Evolutionary conservation across 2,797 vertebrate genomes (phyloP).

Genomic region (Zalophus californianus): DNA sequence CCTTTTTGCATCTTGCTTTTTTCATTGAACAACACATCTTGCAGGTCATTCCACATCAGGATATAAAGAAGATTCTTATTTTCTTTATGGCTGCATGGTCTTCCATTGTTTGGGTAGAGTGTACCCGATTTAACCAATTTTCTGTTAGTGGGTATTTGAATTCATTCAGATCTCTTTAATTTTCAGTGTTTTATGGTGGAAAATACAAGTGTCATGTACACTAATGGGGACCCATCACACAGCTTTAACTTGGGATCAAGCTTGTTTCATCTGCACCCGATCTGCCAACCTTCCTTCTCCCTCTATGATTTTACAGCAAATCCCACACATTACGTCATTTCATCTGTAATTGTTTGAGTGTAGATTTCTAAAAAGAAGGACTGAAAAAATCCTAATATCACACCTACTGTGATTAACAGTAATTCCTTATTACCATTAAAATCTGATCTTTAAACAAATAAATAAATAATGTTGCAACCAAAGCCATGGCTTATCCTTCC

Average conservation of each 20-base stretch:
- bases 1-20: not conserved
- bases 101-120: not conserved
- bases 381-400: not conserved
- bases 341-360: not conserved
- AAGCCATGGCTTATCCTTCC: not conserved
- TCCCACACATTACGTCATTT: not conserved
- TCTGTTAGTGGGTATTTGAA: not conserved
- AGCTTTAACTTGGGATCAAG: not conserved
- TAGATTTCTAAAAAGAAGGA: not conserved
- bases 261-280: not conserved
- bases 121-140: not conserved
- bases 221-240: not conserved
- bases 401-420: not conserved
- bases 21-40: not conserved
- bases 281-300: not conserved
- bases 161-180: not conserved
- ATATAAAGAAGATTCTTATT: not conserved
- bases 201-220: not conserved
- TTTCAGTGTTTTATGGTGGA: not conserved
- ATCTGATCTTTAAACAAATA: not conserved
- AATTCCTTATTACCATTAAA: constrained; percentile 29
- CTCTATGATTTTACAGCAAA: not conserved
- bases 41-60: not conserved
- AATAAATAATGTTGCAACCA: not conserved
- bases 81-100: not conserved